Evolutionary conservation across 2,888 invertebrate genomes (phyloP), one percentile per base, ranked within the genome.

Genomic region (Lydus trimaculatus): DNA sequence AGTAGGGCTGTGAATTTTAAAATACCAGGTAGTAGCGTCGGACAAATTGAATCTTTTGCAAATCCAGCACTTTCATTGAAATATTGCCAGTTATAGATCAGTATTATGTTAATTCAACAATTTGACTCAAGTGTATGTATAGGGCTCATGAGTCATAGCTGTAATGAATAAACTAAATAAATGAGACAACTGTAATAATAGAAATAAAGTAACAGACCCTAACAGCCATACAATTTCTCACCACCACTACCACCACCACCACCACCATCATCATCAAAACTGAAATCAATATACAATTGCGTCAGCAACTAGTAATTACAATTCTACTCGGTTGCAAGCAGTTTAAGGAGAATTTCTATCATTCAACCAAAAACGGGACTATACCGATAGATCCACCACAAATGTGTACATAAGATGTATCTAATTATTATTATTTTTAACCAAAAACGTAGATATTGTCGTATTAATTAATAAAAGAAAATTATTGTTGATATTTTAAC

Each of bases 81-180:
- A 48, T 48, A 17, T 48, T 7, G 20, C n/a, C 61, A 63, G 65
- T 72, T 69, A 64, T 70, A 67, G 68, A 70, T 72, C 72, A 74
- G 72, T 70, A 74, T 72, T 74, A 72, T 74, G 72, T 69, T 74
- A 71, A 74, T 72, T 71, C 71, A 52, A 67, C 72, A 71, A 71
- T 67, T 73, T n/a, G n/a, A n/a, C n/a, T n/a, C 73, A 69, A 73
- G 71, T 67, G 69, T 48, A 48, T 5, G 9, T 8, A 39, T 39
- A n/a, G n/a, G 66, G 64, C 64, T 70, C 65, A 72, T 72, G 72
- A 72, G 67, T 72, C 73, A 71, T 63, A 68, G 63, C 69, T 67
- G 63, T 74, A 74, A 73, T 73, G 74, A 72, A 71, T 71, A 70
- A 20, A 48, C 20, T 20, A 20, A 11, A 48, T 48, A 20, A 48